These are phyloP conservation scores for Fabriciana adippe DNA, from an alignment of 2,888 invertebrate genomes.

Conservation along the genomic window DNA sequence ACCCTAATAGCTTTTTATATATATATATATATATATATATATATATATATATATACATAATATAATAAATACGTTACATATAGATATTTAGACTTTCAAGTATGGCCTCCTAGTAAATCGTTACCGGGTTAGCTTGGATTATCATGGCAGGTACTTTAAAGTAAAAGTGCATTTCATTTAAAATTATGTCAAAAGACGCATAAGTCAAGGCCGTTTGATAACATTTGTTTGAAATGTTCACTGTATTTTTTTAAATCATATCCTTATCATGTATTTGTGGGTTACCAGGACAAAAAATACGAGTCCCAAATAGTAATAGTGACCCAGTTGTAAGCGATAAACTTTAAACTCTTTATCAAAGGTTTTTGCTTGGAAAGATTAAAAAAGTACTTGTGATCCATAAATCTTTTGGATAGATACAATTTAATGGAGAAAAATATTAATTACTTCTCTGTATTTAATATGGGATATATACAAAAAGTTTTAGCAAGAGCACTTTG, in stretches of 20 bases:
- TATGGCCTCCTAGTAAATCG: too few species aligned
- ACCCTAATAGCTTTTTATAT: background rate
- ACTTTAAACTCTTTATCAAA: conserved; percentile 61
- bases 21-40: too few species aligned
- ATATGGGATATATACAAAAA: too few species aligned
- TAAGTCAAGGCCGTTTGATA: conserved; percentile 15
- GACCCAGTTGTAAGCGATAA: conserved; percentile 71
- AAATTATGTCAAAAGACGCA: background rate
- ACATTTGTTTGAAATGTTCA: background rate
- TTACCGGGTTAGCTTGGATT: background rate
- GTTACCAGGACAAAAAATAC: conserved; percentile 71
- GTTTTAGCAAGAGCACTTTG: too few species aligned
- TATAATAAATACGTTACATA: background rate
- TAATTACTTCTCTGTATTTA: too few species aligned
- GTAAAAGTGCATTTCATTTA: background rate
- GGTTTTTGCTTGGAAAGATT: conserved; percentile 11
- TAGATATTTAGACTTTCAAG: too few species aligned
- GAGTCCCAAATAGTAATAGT: conserved; percentile 63
- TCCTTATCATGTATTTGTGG: conserved; percentile 44
- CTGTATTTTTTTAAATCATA: conserved; percentile 1
- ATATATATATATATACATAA: background rate
- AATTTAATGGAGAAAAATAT: too few species aligned
- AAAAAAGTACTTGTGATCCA: conserved; percentile 5
- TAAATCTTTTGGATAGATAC: background rate
- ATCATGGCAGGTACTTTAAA: background rate